Base-by-base conservation (phyloP, 2,888 invertebrate species). In the Drosophila rellima region DNA sequence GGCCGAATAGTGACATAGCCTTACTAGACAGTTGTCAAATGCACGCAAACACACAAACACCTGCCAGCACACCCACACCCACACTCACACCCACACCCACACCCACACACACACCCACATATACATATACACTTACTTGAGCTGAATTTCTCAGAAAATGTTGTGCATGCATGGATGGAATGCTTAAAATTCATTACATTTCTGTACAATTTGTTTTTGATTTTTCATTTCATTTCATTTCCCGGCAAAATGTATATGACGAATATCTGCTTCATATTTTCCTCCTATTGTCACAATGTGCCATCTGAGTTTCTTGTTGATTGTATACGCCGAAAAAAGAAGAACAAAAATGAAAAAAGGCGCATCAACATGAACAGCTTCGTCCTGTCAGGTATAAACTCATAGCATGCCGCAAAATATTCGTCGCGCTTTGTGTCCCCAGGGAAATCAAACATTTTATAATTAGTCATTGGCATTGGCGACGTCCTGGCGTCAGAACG, bases 391-490 rank as follows among this genome's bases (percentile, higher is more conserved):
- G 79, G 66, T 79, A 79, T 66, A 13, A 55, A 23, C 51, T 66
- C 23, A 55, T 26, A 47, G 56, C 55, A 65, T 56, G 61, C 70
- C 70, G 66, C 66, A 82, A 78, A 79, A 81, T 81, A 79, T 86
- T 77, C 81, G 85, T 82, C 78, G 85, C 82, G 88, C 59, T 80
- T 77, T 73, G 45, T 57, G 64, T 75, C 86, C 81, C 91, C 70
- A 70, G 91, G 91, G 91, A 91, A 91, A 91, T 91, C 91, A 91
- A 91, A 91, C 87, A 91, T 91, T 91, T 90, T 88, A 90, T 91
- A 91, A 91, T 91, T 91, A 91, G 91, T 91, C 90, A 84, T 90
- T 89, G 91, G 90, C 81, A 85, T 80, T 80, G 76, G 52, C 70
- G 65, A 67, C 62, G 51, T 69, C 48, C 52, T 47, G 60, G 37